phyloP scores from a whole-genome alignment of 2,113 vertebrate species.

The Struthidea cinerea region DNA sequence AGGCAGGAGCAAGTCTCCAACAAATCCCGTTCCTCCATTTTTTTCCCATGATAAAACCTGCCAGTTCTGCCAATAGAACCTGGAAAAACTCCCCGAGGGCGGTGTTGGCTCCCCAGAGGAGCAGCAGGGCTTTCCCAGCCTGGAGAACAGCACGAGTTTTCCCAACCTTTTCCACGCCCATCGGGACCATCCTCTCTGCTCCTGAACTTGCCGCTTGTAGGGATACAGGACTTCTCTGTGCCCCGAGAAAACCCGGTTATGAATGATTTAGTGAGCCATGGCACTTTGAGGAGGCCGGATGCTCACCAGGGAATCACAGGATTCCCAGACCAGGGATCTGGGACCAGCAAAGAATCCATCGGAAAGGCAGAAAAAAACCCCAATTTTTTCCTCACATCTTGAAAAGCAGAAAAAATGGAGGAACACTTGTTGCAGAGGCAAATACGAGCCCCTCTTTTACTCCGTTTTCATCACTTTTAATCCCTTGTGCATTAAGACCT shows the following conservation, averaged over 20 bases:
- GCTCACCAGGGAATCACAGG: not conserved
- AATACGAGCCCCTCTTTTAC: not conserved
- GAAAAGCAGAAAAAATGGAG: not conserved
- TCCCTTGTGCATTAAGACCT: not conserved
- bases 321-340: not conserved
- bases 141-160: not conserved
- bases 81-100: not conserved
- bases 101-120: not conserved
- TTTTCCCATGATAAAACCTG: not conserved
- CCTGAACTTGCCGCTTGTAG: not conserved
- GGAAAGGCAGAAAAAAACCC: not conserved
- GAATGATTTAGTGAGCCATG: not conserved
- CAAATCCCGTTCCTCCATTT: not conserved
- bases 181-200: not conserved
- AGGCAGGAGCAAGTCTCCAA: not conserved
- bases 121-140: not conserved
- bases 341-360: not conserved
- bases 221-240: not conserved
- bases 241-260: not conserved
- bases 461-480: not conserved
- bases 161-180: rapidly evolving
- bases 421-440: not conserved
- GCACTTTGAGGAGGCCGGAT: not conserved
- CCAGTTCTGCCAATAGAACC: not conserved
- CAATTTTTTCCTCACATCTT: not conserved